Percentiles rank a stretch among this genome's conserved stretches.
Conservation (phyloP, 2,113 vertebrate species). For the Gymnogyps californianus region DNA sequence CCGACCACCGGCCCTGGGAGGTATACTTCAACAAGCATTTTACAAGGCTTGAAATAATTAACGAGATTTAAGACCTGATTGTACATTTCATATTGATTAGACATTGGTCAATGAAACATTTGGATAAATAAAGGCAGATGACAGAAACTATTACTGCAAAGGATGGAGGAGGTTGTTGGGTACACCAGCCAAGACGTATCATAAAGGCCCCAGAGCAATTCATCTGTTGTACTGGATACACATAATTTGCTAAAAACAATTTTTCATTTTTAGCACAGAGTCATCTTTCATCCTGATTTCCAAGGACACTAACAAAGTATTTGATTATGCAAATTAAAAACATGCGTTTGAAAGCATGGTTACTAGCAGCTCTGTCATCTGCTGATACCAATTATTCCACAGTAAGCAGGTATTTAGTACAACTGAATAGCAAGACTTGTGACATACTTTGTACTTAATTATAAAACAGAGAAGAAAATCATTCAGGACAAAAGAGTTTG, state of each 20-base stretch:
- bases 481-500: slow-evolving; percentile 37
- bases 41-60: background rate
- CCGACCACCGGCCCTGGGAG: background rate
- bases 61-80: background rate
- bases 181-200: background rate
- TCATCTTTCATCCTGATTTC: slow-evolving; percentile 46
- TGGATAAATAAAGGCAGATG: slow-evolving; percentile 23
- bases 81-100: slow-evolving; percentile 23
- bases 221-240: background rate
- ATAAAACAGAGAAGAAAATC: slow-evolving; percentile 5
- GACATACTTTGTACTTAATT: slow-evolving; percentile 18
- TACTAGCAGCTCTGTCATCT: slow-evolving; percentile 38
- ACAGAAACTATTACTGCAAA: slow-evolving; percentile 7
- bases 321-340: slow-evolving; percentile 53
- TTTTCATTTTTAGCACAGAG: slow-evolving; percentile 22
- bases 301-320: slow-evolving; percentile 33
- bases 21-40: background rate
- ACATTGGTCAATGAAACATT: background rate
- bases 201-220: slow-evolving; percentile 23
- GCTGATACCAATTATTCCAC: slow-evolving; percentile 35
- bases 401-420: slow-evolving; percentile 20
- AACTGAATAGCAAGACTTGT: slow-evolving; percentile 33
- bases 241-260: slow-evolving; percentile 17
- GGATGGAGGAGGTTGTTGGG: background rate
- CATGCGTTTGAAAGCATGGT: background rate